Base-by-base conservation (phyloP, 2,797 vertebrate genomes). In the Macroramphosus scolopax region DNA sequence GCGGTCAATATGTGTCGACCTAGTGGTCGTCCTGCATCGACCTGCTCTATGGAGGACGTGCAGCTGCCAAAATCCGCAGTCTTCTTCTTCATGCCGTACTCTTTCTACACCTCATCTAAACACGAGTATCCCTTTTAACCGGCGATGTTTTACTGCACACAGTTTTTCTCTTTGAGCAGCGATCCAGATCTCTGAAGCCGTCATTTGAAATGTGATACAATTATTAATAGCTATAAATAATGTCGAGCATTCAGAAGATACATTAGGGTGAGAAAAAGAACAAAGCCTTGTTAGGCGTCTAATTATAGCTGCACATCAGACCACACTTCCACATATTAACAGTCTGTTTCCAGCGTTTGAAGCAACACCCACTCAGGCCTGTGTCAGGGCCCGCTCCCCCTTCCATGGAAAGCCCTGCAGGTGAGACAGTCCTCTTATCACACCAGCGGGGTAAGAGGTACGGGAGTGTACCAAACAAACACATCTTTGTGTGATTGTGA, bases 401-500 rank as follows among this genome's bases (percentile, higher is more conserved):
- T 56, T 41, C 53, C 46, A 64, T 47, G 35, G 32, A 77, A 69
- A 73, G 74, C 74, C 82, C 81, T 73, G 74, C 79, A 86, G 85
- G 82, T 84, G 69, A 78, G 63, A 48, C 51, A 40, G 71, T 34
- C 43, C 67, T 68, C 60, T 66, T 68, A 76, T 82, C 75, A 55
- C 68, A 58, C 70, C 8, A 51, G 29, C 13, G 24, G 48, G 52
- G 50, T 56, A 46, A 58, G 74, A 73, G 58, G 50, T 68, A 70
- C 67, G n/a, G 12, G 41, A 16, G 28, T 25, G 28, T 60, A 55
- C 53, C 39, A 49, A 75, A 88, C 86, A 89, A 81, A 63, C 49
- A 55, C 47, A 67, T 75, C 76, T 82, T 88, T 88, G 85, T 88
- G 56, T 57, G 18, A 32, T 37, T 53, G 60, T 33, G 57, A 74